Conservation (phyloP, 1,140 invertebrate species). For the Notospermus geniculatus region DNA sequence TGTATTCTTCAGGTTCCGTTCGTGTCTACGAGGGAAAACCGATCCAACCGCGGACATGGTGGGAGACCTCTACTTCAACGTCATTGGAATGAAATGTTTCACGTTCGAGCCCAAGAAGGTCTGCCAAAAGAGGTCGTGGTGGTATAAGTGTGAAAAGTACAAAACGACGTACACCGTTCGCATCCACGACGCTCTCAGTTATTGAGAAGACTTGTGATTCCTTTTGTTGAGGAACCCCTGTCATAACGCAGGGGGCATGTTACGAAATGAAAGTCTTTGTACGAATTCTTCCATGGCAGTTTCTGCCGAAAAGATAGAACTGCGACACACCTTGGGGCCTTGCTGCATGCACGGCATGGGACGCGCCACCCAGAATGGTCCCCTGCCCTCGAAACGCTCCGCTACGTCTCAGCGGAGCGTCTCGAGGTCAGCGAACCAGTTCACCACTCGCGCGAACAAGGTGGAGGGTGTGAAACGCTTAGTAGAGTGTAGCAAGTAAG, state of each 20-base stretch:
- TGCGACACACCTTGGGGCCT: neutral
- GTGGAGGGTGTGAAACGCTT: too few species aligned
- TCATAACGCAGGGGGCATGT: too few species aligned
- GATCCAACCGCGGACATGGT: constrained; percentile 79
- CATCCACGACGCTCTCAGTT: too few species aligned
- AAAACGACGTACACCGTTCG: neutral
- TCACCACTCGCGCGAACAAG: too few species aligned
- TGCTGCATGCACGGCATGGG: constrained; percentile 12
- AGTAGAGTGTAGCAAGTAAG: too few species aligned
- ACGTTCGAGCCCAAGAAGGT: constrained; percentile 73
- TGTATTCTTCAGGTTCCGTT: constrained; percentile 73
- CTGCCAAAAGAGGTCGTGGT: constrained; percentile 75
- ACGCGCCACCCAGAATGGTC: constrained; percentile 20
- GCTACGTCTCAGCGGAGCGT: constrained; percentile 22
- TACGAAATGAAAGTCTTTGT: too few species aligned
- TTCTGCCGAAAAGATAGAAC: constrained; percentile 10
- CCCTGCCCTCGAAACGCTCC: too few species aligned
- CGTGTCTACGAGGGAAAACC: constrained; percentile 82
- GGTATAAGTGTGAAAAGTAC: constrained; percentile 70
- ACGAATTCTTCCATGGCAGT: neutral
- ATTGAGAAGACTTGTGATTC: too few species aligned
- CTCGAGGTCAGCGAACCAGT: too few species aligned
- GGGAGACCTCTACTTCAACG: constrained; percentile 90
- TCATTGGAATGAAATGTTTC: constrained; percentile 90
- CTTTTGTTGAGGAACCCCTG: too few species aligned